These are phyloP conservation scores for Benthosema pterotum DNA, from an alignment of 2,797 vertebrate species.

Conservation along the genomic window DNA sequence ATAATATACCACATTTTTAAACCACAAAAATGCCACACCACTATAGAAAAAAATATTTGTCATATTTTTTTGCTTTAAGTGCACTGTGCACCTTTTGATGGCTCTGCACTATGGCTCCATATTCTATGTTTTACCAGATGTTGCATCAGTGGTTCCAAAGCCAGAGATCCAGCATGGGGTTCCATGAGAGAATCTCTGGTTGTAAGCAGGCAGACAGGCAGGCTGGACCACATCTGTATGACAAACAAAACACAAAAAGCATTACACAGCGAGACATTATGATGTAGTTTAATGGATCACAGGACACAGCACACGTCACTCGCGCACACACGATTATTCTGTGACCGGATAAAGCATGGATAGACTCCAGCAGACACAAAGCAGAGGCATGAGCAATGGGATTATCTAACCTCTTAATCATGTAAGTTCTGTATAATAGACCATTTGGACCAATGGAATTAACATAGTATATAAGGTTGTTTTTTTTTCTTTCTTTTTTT, in stretches of 20 bases:
- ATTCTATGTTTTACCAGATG: constrained; percentile 52
- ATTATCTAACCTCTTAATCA: too few species aligned
- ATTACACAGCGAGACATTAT: not conserved
- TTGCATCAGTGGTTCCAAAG: constrained; percentile 80
- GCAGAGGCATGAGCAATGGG: not conserved
- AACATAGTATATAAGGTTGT: too few species aligned
- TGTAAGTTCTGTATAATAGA: too few species aligned
- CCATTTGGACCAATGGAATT: too few species aligned
- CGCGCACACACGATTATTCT: not conserved
- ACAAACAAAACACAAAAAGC: constrained; percentile 30
- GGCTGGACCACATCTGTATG: constrained; percentile 84
- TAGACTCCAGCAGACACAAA: not conserved
- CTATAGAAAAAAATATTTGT: too few species aligned
- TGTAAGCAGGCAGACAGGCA: constrained; percentile 84
- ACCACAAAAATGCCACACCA: too few species aligned
- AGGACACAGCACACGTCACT: not conserved
- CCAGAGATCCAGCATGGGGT: constrained; percentile 87
- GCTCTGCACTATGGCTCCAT: not conserved
- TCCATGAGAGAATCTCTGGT: constrained; percentile 76
- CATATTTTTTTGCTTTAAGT: too few species aligned
- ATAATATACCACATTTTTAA: too few species aligned
- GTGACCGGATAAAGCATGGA: not conserved
- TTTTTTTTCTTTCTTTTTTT: too few species aligned
- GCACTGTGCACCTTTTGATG: too few species aligned
- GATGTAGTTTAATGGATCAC: not conserved